Conservation (phyloP, 2,888 invertebrate genomes). For the Carcina quercana region DNA sequence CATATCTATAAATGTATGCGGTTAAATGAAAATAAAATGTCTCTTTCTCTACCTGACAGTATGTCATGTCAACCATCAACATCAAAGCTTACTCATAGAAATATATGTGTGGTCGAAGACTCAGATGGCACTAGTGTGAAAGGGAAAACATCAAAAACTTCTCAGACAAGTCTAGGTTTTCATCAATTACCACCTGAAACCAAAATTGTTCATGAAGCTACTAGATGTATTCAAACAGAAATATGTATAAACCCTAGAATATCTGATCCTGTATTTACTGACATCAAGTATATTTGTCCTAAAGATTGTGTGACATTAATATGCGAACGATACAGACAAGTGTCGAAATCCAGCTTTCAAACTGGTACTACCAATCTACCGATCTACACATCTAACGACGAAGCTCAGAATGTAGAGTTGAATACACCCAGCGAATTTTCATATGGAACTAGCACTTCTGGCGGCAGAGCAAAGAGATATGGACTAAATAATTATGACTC, state of each 20-base stretch:
- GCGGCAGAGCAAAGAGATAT: no score
- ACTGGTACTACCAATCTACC: background rate
- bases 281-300: slow-evolving; percentile 45
- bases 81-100: no score
- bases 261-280: slow-evolving; percentile 50
- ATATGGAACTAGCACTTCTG: no score
- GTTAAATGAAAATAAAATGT: no score
- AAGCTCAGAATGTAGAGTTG: no score
- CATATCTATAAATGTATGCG: slow-evolving; percentile 49
- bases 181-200: slow-evolving; percentile 20
- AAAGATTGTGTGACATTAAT: slow-evolving; percentile 36
- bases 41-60: no score
- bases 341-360: slow-evolving; percentile 12
- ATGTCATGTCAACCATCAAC: no score
- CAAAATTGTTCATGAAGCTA: slow-evolving; percentile 33
- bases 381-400: no score
- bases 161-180: slow-evolving; percentile 46
- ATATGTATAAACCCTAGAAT: slow-evolving; percentile 59
- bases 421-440: background rate
- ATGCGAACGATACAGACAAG: slow-evolving; percentile 32
- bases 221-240: slow-evolving; percentile 57
- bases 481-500: no score
- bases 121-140: no score
- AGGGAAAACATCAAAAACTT: slow-evolving; percentile 42
- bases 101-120: no score